Evolutionary conservation across 37 sponge, comb jelly and placozoan species (phyloP), one percentile per base, ranked within the genome.

Genomic region (Ianthella basta): DNA sequence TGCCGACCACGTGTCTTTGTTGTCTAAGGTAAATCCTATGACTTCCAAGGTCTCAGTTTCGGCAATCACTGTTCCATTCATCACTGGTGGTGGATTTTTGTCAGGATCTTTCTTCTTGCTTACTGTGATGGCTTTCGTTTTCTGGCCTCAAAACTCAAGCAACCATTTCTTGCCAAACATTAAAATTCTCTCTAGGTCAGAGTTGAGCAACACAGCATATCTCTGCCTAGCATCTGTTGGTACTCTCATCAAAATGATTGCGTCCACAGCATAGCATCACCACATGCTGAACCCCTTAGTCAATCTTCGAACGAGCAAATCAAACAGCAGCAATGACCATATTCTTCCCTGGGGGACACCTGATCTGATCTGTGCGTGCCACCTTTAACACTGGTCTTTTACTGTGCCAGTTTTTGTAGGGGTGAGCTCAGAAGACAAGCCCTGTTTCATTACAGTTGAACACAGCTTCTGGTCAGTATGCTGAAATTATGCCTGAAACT

Each of bases 41-140:
- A 56, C 61, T 33, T 80, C 61, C 38, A 80, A 29, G 6, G 81
- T 60, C 61, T 80, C 61, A 29, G 15, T 60, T 4, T 80, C 61
- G 6, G 59, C 60, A 56, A 57, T 60, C 0, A 2, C 14, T 33
- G 36, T 32, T 60, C 81, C 59, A 32, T 80, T 29, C 37, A 55
- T 34, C 4, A 57, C 61, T 34, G 56, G 34, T 29, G 60, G 34
- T 33, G 60, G 61, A 32, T 15, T 80, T 29, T 15, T 21, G 2
- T 27, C 27, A 33, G 59, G 34, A 29, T 80, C 19, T 27, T 60
- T 27, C 6, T 80, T 57, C 38, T 32, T 57, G 34, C 36, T 60
- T 1, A 80, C 56, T n/a, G 81, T 56, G 36, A 80, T 80, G 19
- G 81, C 81, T 32, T 80, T 57, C 4, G 81, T 34, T 80, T 80